Percentiles rank a stretch among this genome's conserved stretches.
Conservation (phyloP, 1,140 invertebrate genomes). For the Drosophila biarmipes region DNA sequence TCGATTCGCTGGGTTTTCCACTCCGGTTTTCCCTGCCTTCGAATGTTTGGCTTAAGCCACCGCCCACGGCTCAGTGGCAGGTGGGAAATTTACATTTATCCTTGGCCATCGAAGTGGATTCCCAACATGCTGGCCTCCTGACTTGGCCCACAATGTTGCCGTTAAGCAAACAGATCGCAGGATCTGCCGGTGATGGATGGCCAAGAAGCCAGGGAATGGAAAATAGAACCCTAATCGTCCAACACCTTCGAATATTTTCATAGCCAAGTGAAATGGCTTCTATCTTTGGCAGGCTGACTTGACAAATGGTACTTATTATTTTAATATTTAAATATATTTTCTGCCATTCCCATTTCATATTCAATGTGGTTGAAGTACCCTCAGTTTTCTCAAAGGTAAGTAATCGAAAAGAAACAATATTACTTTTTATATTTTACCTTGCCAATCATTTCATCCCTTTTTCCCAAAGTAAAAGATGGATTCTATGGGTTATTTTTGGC, state of each 20-base stretch:
- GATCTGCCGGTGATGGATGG: slow-evolving; percentile 46
- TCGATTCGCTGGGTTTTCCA: slow-evolving; percentile 5
- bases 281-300: slow-evolving; percentile 12
- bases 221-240: slow-evolving; percentile 19
- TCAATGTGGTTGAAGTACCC: too few relatives aligned
- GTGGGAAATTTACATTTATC: slow-evolving; percentile 66
- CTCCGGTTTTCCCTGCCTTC: slow-evolving; percentile 7
- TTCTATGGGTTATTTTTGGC: slow-evolving; percentile 20
- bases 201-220: neutral
- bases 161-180: slow-evolving; percentile 51
- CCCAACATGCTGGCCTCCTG: slow-evolving; percentile 20
- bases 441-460: neutral
- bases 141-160: slow-evolving; percentile 40
- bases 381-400: neutral
- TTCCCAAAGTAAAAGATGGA: slow-evolving; percentile 14
- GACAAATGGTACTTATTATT: neutral
- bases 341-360: neutral
- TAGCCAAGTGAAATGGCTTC: slow-evolving; percentile 8
- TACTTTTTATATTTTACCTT: neutral
- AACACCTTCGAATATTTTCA: slow-evolving; percentile 2
- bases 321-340: neutral
- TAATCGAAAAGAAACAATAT: neutral
- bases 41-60: slow-evolving; percentile 50
- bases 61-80: slow-evolving; percentile 41
- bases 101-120: slow-evolving; percentile 41